These are phyloP conservation scores for Aeoliscus strigatus DNA, from an alignment of 2,797 vertebrate genomes.

Conservation along the genomic window DNA sequence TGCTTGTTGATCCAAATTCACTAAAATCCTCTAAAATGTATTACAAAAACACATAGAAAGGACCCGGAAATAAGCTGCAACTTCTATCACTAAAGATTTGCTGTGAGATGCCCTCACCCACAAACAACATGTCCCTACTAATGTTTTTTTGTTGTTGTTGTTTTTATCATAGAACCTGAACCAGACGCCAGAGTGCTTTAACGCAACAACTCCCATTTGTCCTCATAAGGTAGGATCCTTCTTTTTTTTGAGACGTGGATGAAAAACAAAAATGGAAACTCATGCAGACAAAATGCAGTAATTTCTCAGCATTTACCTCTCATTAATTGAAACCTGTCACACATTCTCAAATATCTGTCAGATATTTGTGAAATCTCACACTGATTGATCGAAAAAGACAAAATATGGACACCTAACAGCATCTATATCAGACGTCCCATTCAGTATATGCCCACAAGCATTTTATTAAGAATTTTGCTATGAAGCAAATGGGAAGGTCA, in stretches of 20 bases:
- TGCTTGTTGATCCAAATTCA: slow-evolving; percentile 26
- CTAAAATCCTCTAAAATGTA: slow-evolving; percentile 42
- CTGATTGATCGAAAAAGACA: too few species aligned
- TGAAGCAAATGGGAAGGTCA: slow-evolving; percentile 6
- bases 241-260: slow-evolving; percentile 13
- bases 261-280: slow-evolving; percentile 5
- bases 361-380: too few species aligned
- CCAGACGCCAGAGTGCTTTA: slow-evolving; percentile 74
- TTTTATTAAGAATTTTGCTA: too few species aligned
- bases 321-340: too few species aligned
- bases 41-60: slow-evolving; percentile 42
- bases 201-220: slow-evolving; percentile 69
- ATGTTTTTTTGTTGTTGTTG: slow-evolving; percentile 70
- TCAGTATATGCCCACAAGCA: too few species aligned
- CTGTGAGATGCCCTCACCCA: slow-evolving; percentile 32
- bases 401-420: too few species aligned
- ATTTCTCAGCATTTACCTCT: slow-evolving; percentile 19
- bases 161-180: slow-evolving; percentile 75
- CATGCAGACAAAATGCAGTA: slow-evolving; percentile 1
- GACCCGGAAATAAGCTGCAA: slow-evolving; percentile 47
- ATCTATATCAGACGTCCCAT: too few species aligned
- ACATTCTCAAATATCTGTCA: too few species aligned
- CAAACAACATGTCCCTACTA: slow-evolving; percentile 59
- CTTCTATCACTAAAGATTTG: slow-evolving; percentile 56
- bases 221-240: slow-evolving; percentile 78